A percentile compares a stretch with the other conserved stretches of the same genome.
These are phyloP conservation scores for Hanleya hanleyi DNA, from an alignment of 2,888 invertebrate genomes.

Conservation along the genomic window DNA sequence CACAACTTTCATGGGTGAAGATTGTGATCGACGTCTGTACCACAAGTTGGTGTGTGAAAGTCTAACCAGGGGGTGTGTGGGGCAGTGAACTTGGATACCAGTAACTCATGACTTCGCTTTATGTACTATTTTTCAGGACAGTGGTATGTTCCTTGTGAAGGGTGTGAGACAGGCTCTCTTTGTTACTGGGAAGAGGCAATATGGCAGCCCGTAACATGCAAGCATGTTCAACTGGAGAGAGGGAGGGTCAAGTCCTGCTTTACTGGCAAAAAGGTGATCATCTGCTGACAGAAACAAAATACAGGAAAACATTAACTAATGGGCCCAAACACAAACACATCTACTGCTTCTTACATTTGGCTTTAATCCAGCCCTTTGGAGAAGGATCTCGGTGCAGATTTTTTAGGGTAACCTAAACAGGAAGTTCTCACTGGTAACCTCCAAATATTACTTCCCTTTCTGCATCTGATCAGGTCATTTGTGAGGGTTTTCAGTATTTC, in stretches of 20 bases:
- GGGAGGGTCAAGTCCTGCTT: constrained; percentile 62
- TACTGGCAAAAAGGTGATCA: constrained; percentile 67
- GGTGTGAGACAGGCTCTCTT: constrained; percentile 61
- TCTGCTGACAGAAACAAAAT: too few relatives aligned
- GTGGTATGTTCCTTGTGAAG: constrained; percentile 74
- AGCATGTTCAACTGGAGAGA: constrained; percentile 54
- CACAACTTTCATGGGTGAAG: too few relatives aligned
- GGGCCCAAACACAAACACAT: too few relatives aligned
- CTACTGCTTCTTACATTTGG: too few relatives aligned
- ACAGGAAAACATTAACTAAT: too few relatives aligned
- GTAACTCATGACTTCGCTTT: background rate
- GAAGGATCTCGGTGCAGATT: too few relatives aligned
- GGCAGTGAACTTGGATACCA: constrained; percentile 13
- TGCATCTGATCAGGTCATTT: too few relatives aligned
- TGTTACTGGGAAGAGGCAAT: constrained; percentile 73
- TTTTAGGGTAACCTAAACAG: too few relatives aligned
- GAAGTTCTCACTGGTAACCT: too few relatives aligned
- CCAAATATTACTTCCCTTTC: too few relatives aligned
- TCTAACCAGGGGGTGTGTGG: background rate
- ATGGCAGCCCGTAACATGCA: constrained; percentile 73
- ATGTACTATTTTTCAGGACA: constrained; percentile 62
- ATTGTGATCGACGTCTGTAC: background rate
- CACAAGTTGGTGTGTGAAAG: background rate
- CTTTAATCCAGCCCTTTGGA: too few relatives aligned
- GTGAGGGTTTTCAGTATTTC: too few relatives aligned